Evolutionary conservation across 2,797 vertebrate genomes (phyloP).

Genomic region (Fringilla coelebs): DNA sequence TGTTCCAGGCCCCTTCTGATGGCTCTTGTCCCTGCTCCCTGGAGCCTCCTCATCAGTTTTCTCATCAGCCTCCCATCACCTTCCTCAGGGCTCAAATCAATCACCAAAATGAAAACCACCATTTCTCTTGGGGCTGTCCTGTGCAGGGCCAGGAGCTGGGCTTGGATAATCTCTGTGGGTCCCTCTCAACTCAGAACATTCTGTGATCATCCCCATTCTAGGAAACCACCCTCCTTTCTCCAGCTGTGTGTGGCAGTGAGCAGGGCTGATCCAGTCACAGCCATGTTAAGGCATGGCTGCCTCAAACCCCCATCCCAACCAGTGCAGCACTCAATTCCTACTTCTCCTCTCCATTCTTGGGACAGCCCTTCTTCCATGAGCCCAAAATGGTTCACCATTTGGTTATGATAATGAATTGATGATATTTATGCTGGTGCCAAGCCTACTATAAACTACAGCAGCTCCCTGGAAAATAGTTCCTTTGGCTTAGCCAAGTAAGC

Average conservation of each 20-base stretch:
- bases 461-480: slow-evolving; percentile 59
- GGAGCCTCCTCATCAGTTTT: slow-evolving; percentile 40
- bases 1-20: accelerated
- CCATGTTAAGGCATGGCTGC: background rate
- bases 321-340: background rate
- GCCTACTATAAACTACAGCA: slow-evolving; percentile 71
- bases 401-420: slow-evolving; percentile 68
- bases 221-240: background rate
- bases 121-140: background rate
- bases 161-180: background rate
- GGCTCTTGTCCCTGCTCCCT: background rate
- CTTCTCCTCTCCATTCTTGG: background rate
- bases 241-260: too few relatives aligned
- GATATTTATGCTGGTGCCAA: slow-evolving; percentile 72
- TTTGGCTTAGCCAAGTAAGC: slow-evolving; percentile 57
- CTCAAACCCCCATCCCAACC: background rate
- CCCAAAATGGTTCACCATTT: slow-evolving; percentile 61
- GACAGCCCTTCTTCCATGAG: slow-evolving; percentile 48
- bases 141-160: background rate
- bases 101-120: background rate
- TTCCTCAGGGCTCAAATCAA: background rate
- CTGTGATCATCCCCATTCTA: background rate
- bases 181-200: background rate
- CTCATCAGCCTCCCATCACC: slow-evolving; percentile 46
- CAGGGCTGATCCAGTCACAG: background rate